Conservation (phyloP, 2,888 invertebrate species). For the Pristionchus fissidentatus region DNA sequence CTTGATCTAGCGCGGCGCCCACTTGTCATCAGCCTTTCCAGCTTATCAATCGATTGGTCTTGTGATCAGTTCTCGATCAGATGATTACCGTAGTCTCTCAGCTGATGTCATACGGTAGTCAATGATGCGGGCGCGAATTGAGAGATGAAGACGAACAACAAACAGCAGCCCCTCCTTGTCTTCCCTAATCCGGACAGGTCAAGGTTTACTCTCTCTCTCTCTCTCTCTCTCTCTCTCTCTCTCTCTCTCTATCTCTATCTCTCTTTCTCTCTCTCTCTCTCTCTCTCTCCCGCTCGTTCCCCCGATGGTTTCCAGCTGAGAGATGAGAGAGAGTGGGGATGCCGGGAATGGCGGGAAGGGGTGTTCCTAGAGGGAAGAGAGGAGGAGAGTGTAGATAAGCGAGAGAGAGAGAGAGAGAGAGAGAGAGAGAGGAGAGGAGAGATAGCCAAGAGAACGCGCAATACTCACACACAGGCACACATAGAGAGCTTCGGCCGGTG, state of each 20-base stretch:
- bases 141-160: constrained; percentile 9
- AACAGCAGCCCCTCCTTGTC: background rate
- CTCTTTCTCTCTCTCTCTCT: too few relatives aligned
- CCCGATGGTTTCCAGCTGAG: background rate
- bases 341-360: background rate
- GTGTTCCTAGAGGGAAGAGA: constrained; percentile 1
- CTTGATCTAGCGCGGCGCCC: constrained; percentile 8
- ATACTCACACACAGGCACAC: constrained; percentile 11
- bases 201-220: background rate
- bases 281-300: background rate
- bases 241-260: too few relatives aligned
- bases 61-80: background rate
- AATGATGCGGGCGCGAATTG: background rate
- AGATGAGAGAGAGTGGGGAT: background rate
- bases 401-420: background rate
- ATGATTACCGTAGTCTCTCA: background rate
- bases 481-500: background rate
- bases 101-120: background rate
- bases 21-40: constrained; percentile 17
- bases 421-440: constrained; percentile 39
- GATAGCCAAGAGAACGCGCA: too few relatives aligned
- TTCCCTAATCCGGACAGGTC: constrained; percentile 22
- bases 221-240: background rate
- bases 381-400: background rate
- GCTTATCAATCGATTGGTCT: constrained; percentile 37